phyloP scores from a whole-genome alignment of 2,888 invertebrate species.

The Aspidiotus destructor region DNA sequence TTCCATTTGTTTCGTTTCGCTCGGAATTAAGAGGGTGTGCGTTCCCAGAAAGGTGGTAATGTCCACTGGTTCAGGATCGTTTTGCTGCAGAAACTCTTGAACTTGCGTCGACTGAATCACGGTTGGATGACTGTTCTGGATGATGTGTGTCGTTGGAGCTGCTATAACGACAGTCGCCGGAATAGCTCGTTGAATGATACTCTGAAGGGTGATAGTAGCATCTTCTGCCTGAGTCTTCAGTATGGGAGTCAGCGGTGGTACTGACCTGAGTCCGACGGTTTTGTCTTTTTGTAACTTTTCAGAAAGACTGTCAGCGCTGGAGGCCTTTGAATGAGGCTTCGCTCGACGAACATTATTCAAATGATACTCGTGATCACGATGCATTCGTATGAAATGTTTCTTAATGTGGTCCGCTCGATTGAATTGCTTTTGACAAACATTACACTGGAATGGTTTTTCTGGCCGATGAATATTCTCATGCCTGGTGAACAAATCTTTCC shows the following conservation, averaged over 20 bases:
- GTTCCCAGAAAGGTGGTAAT: conserved; percentile 23
- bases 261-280: neutral
- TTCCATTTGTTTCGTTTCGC: conserved; percentile 10
- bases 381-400: conserved; percentile 86
- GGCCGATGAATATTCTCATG: conserved; percentile 90
- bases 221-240: neutral
- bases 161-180: conserved; percentile 10
- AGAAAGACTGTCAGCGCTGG: neutral
- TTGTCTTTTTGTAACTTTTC: conserved; percentile 11
- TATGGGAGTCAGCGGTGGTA: neutral
- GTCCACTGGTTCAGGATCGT: conserved; percentile 26
- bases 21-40: conserved; percentile 17
- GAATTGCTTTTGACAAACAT: conserved; percentile 84
- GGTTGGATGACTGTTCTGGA: conserved; percentile 17
- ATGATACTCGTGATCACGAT: conserved; percentile 79
- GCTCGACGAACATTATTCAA: conserved; percentile 48
- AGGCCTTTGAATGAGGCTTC: conserved; percentile 7
- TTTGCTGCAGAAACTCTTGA: conserved; percentile 27
- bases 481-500: conserved; percentile 78
- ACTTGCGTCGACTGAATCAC: conserved; percentile 28
- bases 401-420: conserved; percentile 90
- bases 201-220: conserved; percentile 16
- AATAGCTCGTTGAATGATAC: conserved; percentile 17
- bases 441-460: conserved; percentile 89
- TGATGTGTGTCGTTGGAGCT: neutral